Base-by-base conservation (phyloP, 2,888 invertebrate genomes). In the Cephonodes hylas region DNA sequence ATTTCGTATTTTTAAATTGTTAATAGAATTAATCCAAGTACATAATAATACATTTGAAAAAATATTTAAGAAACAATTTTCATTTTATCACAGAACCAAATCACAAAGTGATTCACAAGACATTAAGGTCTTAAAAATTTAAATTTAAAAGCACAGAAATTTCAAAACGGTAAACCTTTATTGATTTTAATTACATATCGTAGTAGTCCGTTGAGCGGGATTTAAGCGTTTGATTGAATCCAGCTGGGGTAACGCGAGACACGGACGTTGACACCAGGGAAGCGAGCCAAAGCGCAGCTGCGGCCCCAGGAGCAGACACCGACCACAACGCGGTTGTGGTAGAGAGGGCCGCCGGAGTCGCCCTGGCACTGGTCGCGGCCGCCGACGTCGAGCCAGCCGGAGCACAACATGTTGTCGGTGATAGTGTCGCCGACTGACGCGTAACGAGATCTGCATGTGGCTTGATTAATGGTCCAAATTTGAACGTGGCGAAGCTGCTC, bases 281-380 rank as follows among this genome's bases (percentile, higher is more conserved):
- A 84, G n/a, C 61, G 56, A 7, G 78, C 56, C 3, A 59, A 65
- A 13, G 69, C 86, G 23, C 86, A 86, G 1, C 67, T 63, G 0
- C 38, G 6, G 0, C 83, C 83, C 71, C 75, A 86, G 0, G 86
- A 85, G 66, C 76, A 78, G 22, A 86, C 69, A 20, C 86, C 86
- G 0, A 85, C 83, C 15, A 83, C 66, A 6, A 81, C 66, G 44
- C 67, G 64, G 48, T 80, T 77, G 68, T 84, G 84, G 66, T 79
- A 73, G 22, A 85, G 79, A 13, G 86, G 85, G 44, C 84, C 81
- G 1, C 86, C 86, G 15, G 79, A 79, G 70, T 86, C 85, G 13
- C 82, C 84, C 68, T 77, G 73, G 73, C 89, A 89, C 72, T 85
- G 86, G 71, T 84, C 88, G 18, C 87, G 79, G 13, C 85, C 83